Conservation (phyloP, 2,888 invertebrate genomes). For the Chironomus tentans region DNA sequence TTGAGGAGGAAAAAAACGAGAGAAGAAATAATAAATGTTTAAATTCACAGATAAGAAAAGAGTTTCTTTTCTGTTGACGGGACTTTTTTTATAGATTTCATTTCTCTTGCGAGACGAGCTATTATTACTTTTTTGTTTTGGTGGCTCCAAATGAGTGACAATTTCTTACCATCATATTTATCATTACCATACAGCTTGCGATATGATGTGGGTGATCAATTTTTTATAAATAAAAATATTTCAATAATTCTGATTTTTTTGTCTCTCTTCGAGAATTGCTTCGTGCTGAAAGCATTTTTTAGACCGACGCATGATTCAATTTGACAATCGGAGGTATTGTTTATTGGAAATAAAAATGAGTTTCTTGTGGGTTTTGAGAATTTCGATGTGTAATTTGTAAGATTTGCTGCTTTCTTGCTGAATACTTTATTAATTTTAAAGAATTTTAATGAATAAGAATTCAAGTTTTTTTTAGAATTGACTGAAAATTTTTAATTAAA, state of each 20-base stretch:
- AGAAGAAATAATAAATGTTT: conserved; percentile 20
- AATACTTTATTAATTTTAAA: too few species aligned
- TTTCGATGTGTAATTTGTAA: too few species aligned
- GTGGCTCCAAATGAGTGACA: not conserved
- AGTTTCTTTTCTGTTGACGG: not conserved
- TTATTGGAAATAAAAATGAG: too few species aligned
- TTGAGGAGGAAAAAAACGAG: not conserved
- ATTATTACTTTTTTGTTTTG: not conserved
- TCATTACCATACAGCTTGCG: not conserved
- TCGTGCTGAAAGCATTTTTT: not conserved
- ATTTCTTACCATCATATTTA: not conserved
- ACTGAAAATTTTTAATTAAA: too few species aligned
- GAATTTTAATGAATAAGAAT: too few species aligned
- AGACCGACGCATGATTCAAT: not conserved
- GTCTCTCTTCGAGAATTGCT: not conserved
- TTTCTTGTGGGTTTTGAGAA: too few species aligned
- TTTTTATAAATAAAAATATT: not conserved
- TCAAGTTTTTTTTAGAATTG: too few species aligned
- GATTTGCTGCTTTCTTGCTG: too few species aligned
- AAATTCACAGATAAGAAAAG: conserved; percentile 17
- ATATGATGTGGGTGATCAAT: not conserved
- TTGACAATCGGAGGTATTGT: not conserved
- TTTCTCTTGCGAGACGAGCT: too few species aligned
- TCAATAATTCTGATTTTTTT: too few species aligned
- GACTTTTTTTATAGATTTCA: too few species aligned